phyloP scores from a whole-genome alignment of 2,888 invertebrate genomes.

The Eupithecia pulchellata region DNA sequence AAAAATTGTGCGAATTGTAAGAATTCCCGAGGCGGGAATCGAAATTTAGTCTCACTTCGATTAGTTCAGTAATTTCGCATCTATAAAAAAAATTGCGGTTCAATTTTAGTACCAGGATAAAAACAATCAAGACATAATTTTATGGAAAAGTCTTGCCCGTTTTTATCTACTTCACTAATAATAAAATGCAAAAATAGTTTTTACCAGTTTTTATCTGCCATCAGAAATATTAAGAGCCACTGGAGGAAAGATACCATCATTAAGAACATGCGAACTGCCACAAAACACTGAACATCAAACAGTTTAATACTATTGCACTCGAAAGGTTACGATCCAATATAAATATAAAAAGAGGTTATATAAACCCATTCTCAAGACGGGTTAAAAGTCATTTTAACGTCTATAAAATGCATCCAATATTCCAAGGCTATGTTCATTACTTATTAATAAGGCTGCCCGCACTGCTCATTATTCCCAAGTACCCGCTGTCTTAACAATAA shows the following conservation, averaged over 20 bases:
- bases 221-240: too few relatives aligned
- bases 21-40: too few relatives aligned
- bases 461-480: constrained; percentile 71
- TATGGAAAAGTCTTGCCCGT: too few relatives aligned
- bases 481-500: constrained; percentile 61
- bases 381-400: constrained; percentile 2
- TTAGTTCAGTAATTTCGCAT: too few relatives aligned
- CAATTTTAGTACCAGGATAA: too few relatives aligned
- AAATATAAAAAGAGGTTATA: constrained; percentile 16
- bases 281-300: not conserved
- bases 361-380: constrained; percentile 8
- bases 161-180: too few relatives aligned
- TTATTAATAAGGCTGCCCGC: constrained; percentile 68
- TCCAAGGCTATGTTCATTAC: constrained; percentile 61
- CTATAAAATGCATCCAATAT: constrained; percentile 47
- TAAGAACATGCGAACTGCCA: not conserved
- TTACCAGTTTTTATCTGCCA: too few relatives aligned
- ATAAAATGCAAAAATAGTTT: too few relatives aligned
- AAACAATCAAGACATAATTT: too few relatives aligned
- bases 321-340: not conserved
- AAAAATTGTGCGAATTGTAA: too few relatives aligned
- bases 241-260: not conserved
- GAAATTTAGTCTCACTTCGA: too few relatives aligned
- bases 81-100: too few relatives aligned
- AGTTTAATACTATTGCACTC: not conserved